These are phyloP conservation scores for Drosophila micromelanica DNA, from an alignment of 1,140 invertebrate genomes.

Conservation along the genomic window DNA sequence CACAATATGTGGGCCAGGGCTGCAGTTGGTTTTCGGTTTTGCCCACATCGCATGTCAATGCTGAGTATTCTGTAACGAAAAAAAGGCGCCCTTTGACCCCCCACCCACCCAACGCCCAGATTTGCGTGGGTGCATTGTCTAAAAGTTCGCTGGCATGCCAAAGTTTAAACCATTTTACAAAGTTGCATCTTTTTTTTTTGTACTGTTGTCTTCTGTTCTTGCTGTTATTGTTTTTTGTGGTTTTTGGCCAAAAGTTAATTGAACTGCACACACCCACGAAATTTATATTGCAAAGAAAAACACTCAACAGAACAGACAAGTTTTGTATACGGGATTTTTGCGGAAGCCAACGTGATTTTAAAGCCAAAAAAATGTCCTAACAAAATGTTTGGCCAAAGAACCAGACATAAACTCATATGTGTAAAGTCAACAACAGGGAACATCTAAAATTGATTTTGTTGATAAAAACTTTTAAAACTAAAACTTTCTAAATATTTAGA, in stretches of 20 bases:
- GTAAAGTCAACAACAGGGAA: too few relatives aligned
- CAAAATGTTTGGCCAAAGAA: too few relatives aligned
- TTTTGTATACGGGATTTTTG: conserved; percentile 4
- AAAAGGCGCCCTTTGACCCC: not conserved
- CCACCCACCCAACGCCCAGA: conserved; percentile 1
- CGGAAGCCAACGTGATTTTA: conserved; percentile 2
- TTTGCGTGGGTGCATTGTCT: conserved; percentile 42
- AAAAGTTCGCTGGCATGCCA: conserved; percentile 52
- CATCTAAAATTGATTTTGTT: too few relatives aligned
- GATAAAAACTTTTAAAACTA: too few relatives aligned
- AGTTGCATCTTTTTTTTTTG: conserved; percentile 33
- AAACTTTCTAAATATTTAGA: too few relatives aligned
- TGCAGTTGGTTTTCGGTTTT: conserved; percentile 18
- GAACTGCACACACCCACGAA: conserved; percentile 56
- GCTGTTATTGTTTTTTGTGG: conserved; percentile 26
- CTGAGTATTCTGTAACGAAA: conserved; percentile 34
- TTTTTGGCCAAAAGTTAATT: conserved; percentile 61
- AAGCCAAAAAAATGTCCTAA: too few relatives aligned
- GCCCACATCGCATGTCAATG: conserved; percentile 58
- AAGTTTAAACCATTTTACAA: conserved; percentile 67
- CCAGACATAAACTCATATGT: too few relatives aligned
- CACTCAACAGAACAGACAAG: conserved; percentile 8
- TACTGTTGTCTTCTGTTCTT: conserved; percentile 29
- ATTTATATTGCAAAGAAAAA: conserved; percentile 36
- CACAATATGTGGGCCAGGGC: conserved; percentile 15